Evolutionary conservation across 2,797 vertebrate genomes (phyloP).

Genomic region (Acipenser transmontanus): DNA sequence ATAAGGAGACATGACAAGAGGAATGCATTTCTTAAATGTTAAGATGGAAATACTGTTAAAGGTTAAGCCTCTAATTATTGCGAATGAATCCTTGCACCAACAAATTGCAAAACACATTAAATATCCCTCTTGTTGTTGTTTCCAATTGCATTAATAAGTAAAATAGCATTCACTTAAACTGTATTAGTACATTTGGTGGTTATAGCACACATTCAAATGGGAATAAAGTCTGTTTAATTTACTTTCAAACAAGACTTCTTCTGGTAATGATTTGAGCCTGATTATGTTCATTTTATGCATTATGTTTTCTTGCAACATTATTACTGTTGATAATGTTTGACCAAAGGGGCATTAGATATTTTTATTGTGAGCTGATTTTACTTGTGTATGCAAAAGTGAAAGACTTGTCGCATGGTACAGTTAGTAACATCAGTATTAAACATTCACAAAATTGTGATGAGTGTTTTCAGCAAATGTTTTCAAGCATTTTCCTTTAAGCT

Average conservation of each 20-base stretch:
- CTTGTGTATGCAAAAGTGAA: not conserved
- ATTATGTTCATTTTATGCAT: constrained; percentile 5
- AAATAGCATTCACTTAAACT: too few species aligned
- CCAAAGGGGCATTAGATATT: constrained; percentile 19
- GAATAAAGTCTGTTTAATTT: not conserved
- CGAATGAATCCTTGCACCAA: too few species aligned
- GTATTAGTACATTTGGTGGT: too few species aligned
- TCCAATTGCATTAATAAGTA: too few species aligned
- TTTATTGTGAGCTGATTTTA: constrained; percentile 9
- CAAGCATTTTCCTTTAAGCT: not conserved
- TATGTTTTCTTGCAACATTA: constrained; percentile 3
- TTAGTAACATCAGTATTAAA: constrained; percentile 3
- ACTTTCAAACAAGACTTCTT: not conserved
- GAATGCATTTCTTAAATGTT: too few species aligned
- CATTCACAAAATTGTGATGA: constrained; percentile 5
- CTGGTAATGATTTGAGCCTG: constrained; percentile 9
- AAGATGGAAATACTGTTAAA: too few species aligned
- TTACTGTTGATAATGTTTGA: constrained; percentile 11
- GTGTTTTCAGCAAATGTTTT: constrained; percentile 10
- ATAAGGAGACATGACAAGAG: too few species aligned
- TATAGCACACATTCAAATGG: not conserved
- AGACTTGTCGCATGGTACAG: not conserved
- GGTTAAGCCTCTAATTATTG: too few species aligned
- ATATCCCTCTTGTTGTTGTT: too few species aligned
- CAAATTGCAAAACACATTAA: too few species aligned